These are phyloP conservation scores for Anseranas semipalmata DNA, from an alignment of 2,113 vertebrate genomes.

Conservation along the genomic window DNA sequence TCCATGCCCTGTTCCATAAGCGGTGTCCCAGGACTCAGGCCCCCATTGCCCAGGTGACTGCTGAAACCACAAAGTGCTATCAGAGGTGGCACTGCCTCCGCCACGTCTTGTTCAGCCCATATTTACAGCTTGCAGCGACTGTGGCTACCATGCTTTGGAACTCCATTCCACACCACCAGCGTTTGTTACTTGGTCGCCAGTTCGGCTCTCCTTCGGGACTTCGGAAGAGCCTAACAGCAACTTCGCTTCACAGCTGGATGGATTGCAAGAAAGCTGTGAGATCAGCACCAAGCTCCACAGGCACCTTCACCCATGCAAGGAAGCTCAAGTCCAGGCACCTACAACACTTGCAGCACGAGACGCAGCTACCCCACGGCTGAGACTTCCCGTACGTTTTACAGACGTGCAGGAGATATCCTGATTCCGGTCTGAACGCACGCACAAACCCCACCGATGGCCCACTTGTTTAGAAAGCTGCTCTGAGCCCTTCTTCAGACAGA, in stretches of 20 bases:
- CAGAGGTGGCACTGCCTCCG: not conserved
- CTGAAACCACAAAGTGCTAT: not conserved
- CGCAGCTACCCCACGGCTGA: accelerated
- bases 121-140: not conserved
- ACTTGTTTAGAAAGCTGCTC: too few species aligned
- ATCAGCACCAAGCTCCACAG: not conserved
- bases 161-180: accelerated
- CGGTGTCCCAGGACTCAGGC: not conserved
- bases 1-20: accelerated
- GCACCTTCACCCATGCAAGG: not conserved
- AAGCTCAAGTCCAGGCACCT: not conserved
- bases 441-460: not conserved
- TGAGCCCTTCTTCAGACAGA: not conserved
- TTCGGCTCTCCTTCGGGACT: not conserved
- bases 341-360: not conserved
- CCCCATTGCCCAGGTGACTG: not conserved
- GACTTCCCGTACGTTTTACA: accelerated
- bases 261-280: not conserved
- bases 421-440: not conserved
- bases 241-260: not conserved
- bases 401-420: not conserved
- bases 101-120: not conserved
- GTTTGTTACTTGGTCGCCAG: not conserved
- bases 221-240: not conserved
- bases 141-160: not conserved